phyloP scores from a whole-genome alignment of 2,888 invertebrate species.

The Belgica antarctica region DNA sequence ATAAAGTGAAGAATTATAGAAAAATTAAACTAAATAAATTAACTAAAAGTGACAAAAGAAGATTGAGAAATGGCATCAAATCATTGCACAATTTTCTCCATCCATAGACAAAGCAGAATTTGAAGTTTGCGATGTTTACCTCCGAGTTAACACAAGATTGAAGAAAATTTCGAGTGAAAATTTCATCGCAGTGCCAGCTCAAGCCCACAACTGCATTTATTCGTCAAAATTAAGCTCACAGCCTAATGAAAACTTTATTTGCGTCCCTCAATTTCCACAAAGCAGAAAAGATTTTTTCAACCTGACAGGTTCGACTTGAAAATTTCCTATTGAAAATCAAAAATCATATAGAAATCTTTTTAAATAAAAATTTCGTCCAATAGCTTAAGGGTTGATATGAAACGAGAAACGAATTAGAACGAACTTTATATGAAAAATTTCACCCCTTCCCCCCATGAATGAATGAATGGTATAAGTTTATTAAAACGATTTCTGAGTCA shows the following conservation, averaged over 20 bases:
- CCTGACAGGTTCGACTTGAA: not conserved
- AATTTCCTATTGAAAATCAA: constrained; percentile 10
- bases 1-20: constrained; percentile 27
- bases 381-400: not conserved
- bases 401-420: not conserved
- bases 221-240: not conserved
- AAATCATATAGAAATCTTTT: not conserved
- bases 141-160: constrained; percentile 26
- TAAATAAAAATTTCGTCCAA: constrained; percentile 23
- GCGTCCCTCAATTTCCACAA: not conserved
- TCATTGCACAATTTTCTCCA: constrained; percentile 19
- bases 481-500: too few species aligned
- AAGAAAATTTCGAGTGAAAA: constrained; percentile 20
- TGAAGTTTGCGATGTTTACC: too few species aligned
- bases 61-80: not conserved
- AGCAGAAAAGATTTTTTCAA: not conserved
- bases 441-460: not conserved
- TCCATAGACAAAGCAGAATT: not conserved
- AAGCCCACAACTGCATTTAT: not conserved
- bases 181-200: not conserved
- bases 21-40: constrained; percentile 1
- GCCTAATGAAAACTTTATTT: not conserved
- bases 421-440: not conserved
- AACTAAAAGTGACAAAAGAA: not conserved
- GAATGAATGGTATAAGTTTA: too few species aligned